Percentiles rank a stretch among this genome's conserved stretches.
Conservation (phyloP, 2,797 vertebrate species). For the Pogonophryne albipinna region DNA sequence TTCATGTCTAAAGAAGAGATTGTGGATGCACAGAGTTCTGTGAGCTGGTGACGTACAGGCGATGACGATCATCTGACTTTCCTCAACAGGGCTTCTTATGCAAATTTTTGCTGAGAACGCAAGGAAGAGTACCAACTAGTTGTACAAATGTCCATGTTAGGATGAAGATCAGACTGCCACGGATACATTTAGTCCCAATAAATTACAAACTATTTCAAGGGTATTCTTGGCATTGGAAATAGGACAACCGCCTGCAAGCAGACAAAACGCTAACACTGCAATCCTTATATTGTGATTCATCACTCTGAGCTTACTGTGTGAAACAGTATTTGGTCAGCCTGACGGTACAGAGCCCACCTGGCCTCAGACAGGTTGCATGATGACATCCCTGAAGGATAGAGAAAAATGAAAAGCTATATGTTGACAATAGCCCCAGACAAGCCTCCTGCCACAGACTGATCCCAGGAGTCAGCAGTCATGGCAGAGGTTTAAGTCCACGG, state of each 20-base stretch:
- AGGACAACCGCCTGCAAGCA: slow-evolving; percentile 61
- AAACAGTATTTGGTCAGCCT: slow-evolving; percentile 52
- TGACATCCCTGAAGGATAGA: slow-evolving; percentile 20
- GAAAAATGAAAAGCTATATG: slow-evolving; percentile 21
- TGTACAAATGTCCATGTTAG: slow-evolving; percentile 20
- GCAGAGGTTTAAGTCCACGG: slow-evolving; percentile 23
- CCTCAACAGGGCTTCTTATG: background rate
- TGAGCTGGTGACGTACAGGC: slow-evolving; percentile 18
- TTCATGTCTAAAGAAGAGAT: slow-evolving; percentile 10
- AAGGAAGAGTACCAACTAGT: slow-evolving; percentile 6
- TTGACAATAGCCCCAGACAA: slow-evolving; percentile 21
- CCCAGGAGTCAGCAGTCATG: slow-evolving; percentile 18
- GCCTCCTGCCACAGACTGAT: slow-evolving; percentile 33
- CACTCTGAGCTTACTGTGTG: slow-evolving; percentile 41
- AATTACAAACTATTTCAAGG: slow-evolving; percentile 60
- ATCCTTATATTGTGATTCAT: slow-evolving; percentile 66
- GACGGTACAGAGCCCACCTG: slow-evolving; percentile 64
- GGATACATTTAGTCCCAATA: slow-evolving; percentile 46
- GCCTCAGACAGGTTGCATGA: slow-evolving; percentile 47
- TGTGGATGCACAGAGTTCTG: slow-evolving; percentile 11
- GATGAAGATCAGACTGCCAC: slow-evolving; percentile 16
- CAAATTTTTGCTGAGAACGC: background rate
- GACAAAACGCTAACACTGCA: slow-evolving; percentile 72
- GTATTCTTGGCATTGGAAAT: slow-evolving; percentile 70
- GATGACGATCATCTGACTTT: slow-evolving; percentile 27